Evolutionary conservation across 2,888 invertebrate species (phyloP).

Genomic region (Argyra leucocephala): DNA sequence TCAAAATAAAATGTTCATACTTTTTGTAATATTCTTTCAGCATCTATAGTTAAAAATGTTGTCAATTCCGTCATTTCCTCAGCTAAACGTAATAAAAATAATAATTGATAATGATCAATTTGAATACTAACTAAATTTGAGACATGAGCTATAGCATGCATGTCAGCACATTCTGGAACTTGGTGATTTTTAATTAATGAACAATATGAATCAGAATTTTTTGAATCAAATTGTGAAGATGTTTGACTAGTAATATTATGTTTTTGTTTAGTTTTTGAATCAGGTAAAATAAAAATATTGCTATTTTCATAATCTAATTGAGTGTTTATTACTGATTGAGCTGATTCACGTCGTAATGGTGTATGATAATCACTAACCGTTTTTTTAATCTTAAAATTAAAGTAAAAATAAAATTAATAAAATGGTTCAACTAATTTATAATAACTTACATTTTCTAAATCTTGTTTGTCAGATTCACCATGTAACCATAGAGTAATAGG

Average conservation of each 20-base stretch:
- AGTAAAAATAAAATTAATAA: not conserved
- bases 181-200: not conserved
- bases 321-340: slow-evolving; percentile 21
- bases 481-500: slow-evolving; percentile 80
- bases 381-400: not conserved
- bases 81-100: slow-evolving; percentile 74
- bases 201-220: not conserved
- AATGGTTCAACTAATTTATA: not conserved
- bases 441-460: slow-evolving; percentile 5
- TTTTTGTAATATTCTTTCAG: slow-evolving; percentile 57
- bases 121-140: slow-evolving; percentile 79
- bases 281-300: slow-evolving; percentile 21
- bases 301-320: slow-evolving; percentile 27
- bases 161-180: slow-evolving; percentile 47
- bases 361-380: slow-evolving; percentile 11
- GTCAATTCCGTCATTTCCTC: slow-evolving; percentile 73
- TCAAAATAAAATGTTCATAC: slow-evolving; percentile 27
- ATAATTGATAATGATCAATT: slow-evolving; percentile 85
- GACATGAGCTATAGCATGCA: slow-evolving; percentile 73
- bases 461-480: slow-evolving; percentile 26
- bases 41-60: slow-evolving; percentile 69
- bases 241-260: slow-evolving; percentile 8
- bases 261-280: slow-evolving; percentile 21
- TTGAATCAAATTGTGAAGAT: not conserved
- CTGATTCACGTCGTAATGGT: slow-evolving; percentile 8